These are phyloP conservation scores for Thera britannica DNA, from an alignment of 2,888 invertebrate species.

Conservation along the genomic window DNA sequence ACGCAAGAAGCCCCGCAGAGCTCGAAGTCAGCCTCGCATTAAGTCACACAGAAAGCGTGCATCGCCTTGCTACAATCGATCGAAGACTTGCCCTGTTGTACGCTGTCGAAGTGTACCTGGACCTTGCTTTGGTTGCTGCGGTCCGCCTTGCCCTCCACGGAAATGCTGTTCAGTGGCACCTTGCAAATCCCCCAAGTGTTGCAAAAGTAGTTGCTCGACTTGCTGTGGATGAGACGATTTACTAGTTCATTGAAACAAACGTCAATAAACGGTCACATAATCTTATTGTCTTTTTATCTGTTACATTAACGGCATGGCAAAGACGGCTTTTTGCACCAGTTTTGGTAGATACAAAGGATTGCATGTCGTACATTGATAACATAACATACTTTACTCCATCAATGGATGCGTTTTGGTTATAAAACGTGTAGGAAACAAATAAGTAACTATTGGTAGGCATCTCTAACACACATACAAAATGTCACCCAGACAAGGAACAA, in stretches of 20 bases:
- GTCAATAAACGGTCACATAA: slow-evolving; percentile 18
- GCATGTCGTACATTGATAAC: slow-evolving; percentile 2
- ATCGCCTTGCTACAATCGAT: slow-evolving; percentile 72
- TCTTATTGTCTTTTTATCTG: slow-evolving; percentile 16
- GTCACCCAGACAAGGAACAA: too few relatives aligned
- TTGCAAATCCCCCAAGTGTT: slow-evolving; percentile 48
- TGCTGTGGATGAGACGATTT: slow-evolving; percentile 40
- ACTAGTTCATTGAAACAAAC: slow-evolving; percentile 1
- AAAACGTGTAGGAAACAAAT: too few relatives aligned
- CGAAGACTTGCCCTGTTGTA: slow-evolving; percentile 62
- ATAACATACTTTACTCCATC: not conserved
- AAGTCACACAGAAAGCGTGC: slow-evolving; percentile 58
- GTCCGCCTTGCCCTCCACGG: slow-evolving; percentile 51
- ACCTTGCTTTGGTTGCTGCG: slow-evolving; percentile 55
- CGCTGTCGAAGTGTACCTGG: slow-evolving; percentile 65
- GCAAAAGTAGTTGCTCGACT: slow-evolving; percentile 47
- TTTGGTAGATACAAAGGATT: slow-evolving; percentile 14
- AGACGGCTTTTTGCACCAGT: slow-evolving; percentile 32
- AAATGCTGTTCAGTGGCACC: slow-evolving; percentile 52
- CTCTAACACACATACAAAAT: too few relatives aligned
- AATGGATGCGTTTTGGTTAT: too few relatives aligned
- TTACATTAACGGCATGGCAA: slow-evolving; percentile 7
- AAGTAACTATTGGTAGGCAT: not conserved
- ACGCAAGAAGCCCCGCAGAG: slow-evolving; percentile 56
- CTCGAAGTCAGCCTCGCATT: slow-evolving; percentile 64